Evolutionary conservation across 92 coral and sea anemone species (phyloP).

Genomic region (Virgularia gustaviana): DNA sequence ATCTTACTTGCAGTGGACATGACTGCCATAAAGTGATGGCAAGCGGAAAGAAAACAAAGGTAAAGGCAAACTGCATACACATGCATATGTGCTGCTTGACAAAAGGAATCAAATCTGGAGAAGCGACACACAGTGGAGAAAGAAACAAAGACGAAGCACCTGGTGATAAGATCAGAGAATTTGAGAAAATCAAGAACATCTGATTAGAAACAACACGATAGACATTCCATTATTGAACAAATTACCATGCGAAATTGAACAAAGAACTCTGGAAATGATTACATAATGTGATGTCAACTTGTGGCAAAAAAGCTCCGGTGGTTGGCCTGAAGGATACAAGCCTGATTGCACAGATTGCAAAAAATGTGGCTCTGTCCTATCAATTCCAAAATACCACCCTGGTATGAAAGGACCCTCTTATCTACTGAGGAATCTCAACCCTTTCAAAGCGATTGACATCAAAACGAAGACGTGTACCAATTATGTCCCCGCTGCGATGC

Average conservation of each 20-base stretch:
- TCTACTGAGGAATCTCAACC: too few relatives aligned
- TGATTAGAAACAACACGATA: not conserved
- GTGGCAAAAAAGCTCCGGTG: not conserved
- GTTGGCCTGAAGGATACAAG: conserved; percentile 1
- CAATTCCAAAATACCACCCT: not conserved
- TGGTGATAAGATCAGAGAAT: too few relatives aligned
- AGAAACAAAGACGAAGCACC: too few relatives aligned
- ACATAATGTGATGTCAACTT: not conserved
- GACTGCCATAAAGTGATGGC: conserved; percentile 1
- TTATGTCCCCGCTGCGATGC: not conserved
- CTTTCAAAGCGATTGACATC: not conserved
- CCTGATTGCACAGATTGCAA: not conserved
- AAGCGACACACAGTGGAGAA: too few relatives aligned
- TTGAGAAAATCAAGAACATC: too few relatives aligned
- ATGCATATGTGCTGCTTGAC: not conserved
- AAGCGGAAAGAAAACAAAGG: not conserved
- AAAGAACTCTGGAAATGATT: not conserved
- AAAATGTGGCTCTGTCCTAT: not conserved
- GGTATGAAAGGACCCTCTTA: conserved; percentile 1
- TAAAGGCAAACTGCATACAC: not conserved
- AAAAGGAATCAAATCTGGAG: too few relatives aligned
- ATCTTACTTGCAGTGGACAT: not conserved
- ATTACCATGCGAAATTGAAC: not conserved
- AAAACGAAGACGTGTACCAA: not conserved
- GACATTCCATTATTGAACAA: not conserved